These are phyloP conservation scores for Tichodroma muraria DNA, from an alignment of 2,113 vertebrate genomes.

Conservation along the genomic window DNA sequence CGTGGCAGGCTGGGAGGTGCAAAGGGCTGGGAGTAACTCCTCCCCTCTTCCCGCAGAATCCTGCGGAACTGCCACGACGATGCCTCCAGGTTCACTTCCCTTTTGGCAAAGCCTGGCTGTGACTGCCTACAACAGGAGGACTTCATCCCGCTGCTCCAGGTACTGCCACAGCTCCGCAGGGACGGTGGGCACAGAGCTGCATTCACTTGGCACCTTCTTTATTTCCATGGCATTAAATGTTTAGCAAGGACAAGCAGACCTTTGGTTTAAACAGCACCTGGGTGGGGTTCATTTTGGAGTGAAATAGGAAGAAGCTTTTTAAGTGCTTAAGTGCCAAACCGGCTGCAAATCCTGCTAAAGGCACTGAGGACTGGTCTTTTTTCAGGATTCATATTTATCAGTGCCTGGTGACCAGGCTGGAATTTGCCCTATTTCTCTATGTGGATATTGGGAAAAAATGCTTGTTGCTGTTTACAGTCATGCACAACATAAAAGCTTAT, in stretches of 20 bases:
- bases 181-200: not conserved
- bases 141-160: constrained; percentile 95
- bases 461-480: not conserved
- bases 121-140: constrained; percentile 91
- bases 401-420: not conserved
- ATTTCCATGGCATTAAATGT: not conserved
- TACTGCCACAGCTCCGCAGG: constrained; percentile 38
- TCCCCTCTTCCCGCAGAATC: constrained; percentile 71
- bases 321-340: not conserved
- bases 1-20: not conserved
- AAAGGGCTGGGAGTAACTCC: not conserved
- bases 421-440: not conserved
- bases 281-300: not conserved
- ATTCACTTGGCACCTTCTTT: not conserved
- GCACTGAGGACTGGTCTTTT: not conserved
- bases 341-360: not conserved
- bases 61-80: constrained; percentile 90
- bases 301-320: not conserved
- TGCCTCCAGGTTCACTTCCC: constrained; percentile 85
- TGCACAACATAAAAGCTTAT: not conserved
- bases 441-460: not conserved
- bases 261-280: not conserved
- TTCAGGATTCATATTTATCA: not conserved
- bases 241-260: not conserved
- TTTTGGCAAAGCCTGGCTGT: constrained; percentile 87